Conservation (phyloP, 2,888 invertebrate species). For the Prenolepis imparis region DNA sequence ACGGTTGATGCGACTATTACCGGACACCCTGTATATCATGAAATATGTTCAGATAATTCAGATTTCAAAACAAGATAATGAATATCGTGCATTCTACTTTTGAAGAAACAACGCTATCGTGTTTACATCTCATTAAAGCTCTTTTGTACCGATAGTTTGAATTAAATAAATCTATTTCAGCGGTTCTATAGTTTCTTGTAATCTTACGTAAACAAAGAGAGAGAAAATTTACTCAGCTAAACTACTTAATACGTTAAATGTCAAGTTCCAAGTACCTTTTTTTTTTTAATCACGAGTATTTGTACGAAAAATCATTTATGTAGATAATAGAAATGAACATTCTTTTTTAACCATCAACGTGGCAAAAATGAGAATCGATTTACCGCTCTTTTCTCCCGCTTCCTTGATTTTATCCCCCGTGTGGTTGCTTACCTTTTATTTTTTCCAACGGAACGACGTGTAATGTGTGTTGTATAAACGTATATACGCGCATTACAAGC, state of each 20-base stretch:
- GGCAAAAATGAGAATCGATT: conserved; percentile 36
- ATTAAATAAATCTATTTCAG: conserved; percentile 13
- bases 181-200: background rate
- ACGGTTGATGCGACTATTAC: too few species aligned
- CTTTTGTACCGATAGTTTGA: background rate
- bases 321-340: background rate
- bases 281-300: conserved; percentile 16
- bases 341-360: background rate
- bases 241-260: conserved; percentile 18
- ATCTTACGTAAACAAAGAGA: background rate
- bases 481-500: conserved; percentile 35
- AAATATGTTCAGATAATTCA: conserved; percentile 19
- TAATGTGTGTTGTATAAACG: conserved; percentile 26
- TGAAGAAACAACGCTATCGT: conserved; percentile 1
- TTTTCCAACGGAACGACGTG: background rate
- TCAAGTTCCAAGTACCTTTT: background rate
- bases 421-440: background rate
- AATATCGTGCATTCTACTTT: background rate
- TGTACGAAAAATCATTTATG: background rate
- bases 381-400: background rate
- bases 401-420: background rate
- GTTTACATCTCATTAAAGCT: conserved; percentile 30
- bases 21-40: too few species aligned
- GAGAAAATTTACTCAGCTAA: conserved; percentile 22
- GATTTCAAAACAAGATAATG: background rate